Conservation (phyloP, 2,888 invertebrate genomes). For the Mesopsocus fuscifrons region DNA sequence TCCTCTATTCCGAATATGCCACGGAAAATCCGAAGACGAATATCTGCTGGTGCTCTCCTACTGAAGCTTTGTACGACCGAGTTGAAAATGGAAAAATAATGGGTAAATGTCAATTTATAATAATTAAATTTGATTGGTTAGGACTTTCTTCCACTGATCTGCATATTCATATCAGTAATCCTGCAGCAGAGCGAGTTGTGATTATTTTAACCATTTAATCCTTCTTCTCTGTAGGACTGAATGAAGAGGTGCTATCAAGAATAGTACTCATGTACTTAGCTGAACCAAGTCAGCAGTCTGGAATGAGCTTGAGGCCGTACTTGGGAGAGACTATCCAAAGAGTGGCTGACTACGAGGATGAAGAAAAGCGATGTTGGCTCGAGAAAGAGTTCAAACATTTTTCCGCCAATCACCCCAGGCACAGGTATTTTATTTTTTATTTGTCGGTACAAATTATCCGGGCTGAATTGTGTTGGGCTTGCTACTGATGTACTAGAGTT, state of each 20-base stretch:
- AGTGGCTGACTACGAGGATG: conserved; percentile 47
- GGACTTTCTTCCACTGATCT: too few relatives aligned
- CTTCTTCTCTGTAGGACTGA: conserved; percentile 3
- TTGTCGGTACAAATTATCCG: too few relatives aligned
- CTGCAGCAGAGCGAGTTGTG: not conserved
- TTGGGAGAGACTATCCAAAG: conserved; percentile 36
- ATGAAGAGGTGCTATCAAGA: conserved; percentile 19
- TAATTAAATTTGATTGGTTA: not conserved
- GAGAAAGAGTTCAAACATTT: conserved; percentile 40
- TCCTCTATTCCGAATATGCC: conserved; percentile 39
- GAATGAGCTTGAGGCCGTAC: conserved; percentile 51
- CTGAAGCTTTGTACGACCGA: conserved; percentile 49
- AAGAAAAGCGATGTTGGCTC: conserved; percentile 43
- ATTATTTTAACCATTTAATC: not conserved
- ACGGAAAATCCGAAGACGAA: conserved; percentile 49
- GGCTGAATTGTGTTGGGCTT: too few relatives aligned
- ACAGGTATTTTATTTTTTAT: too few relatives aligned
- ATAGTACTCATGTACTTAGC: conserved; percentile 58
- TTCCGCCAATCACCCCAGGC: conserved; percentile 14
- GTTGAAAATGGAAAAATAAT: conserved; percentile 44
- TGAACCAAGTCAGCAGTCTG: conserved; percentile 37
- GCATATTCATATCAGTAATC: too few relatives aligned
- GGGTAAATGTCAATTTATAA: conserved; percentile 14
- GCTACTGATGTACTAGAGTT: too few relatives aligned
- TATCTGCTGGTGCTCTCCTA: conserved; percentile 56